Evolutionary conservation across 2,797 vertebrate species (phyloP).

Genomic region (Aselliscus stoliczkanus): DNA sequence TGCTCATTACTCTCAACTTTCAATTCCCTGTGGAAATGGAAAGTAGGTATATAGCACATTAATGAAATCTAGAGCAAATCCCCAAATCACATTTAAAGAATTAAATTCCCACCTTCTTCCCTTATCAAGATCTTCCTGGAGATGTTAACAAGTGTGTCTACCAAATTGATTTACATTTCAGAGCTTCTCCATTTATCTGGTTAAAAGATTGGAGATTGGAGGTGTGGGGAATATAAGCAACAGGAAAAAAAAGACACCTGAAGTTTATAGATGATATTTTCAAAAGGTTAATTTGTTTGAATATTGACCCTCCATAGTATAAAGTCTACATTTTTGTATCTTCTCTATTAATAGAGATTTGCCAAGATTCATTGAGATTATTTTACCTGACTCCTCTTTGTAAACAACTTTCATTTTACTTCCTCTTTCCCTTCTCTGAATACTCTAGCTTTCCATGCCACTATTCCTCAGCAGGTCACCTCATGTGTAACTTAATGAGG

Average conservation of each 20-base stretch:
- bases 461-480: neutral
- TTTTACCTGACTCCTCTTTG: neutral
- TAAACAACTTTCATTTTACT: neutral
- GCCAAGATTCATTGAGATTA: neutral
- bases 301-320: neutral
- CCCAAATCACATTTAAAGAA: conserved; percentile 4
- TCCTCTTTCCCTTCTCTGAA: neutral
- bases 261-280: neutral
- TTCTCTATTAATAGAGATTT: neutral
- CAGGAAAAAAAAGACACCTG: neutral
- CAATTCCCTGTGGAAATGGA: neutral
- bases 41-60: neutral
- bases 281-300: neutral
- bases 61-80: neutral
- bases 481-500: neutral
- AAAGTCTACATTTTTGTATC: neutral
- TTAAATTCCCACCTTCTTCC: neutral
- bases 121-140: neutral
- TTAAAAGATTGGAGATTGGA: neutral
- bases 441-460: neutral
- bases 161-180: neutral
- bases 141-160: neutral
- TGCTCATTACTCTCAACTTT: neutral
- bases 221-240: neutral
- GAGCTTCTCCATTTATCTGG: neutral